A percentile compares a stretch with the other conserved stretches of the same genome.
phyloP scores from a whole-genome alignment of 2,888 invertebrate genomes.

The Ormyrus nitidulus region DNA sequence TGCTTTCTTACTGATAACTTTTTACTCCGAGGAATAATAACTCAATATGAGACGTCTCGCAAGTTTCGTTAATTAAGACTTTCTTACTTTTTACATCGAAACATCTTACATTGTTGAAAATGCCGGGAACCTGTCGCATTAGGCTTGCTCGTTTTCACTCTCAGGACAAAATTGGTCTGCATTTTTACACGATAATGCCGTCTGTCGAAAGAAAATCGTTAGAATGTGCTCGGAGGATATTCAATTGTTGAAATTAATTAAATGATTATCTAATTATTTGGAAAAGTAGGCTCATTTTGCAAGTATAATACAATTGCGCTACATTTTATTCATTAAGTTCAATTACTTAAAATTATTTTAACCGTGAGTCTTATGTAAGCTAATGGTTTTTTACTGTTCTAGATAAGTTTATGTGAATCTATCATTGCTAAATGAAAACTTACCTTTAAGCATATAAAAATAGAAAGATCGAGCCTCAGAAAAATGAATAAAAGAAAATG shows the following conservation, averaged over 20 bases:
- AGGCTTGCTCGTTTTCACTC: slow-evolving; percentile 11
- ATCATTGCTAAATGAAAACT: no score
- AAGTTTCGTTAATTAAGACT: slow-evolving; percentile 25
- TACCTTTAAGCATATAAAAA: no score
- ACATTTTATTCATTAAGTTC: background rate
- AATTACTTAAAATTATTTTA: no score
- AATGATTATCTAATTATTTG: slow-evolving; percentile 11
- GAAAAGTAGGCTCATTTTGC: background rate
- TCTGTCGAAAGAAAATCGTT: slow-evolving; percentile 14
- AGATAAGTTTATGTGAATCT: no score
- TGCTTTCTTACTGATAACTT: no score
- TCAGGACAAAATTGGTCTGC: slow-evolving; percentile 10
- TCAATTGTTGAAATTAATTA: slow-evolving; percentile 16
- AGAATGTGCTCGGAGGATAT: background rate
- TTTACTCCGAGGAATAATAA: background rate
- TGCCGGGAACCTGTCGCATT: slow-evolving; percentile 6
- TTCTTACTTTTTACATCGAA: background rate
- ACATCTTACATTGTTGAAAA: slow-evolving; percentile 2
- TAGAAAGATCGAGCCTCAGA: no score
- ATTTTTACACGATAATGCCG: slow-evolving; percentile 1
- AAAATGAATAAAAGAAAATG: no score
- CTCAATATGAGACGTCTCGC: background rate
- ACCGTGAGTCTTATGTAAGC: no score
- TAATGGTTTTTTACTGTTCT: no score
- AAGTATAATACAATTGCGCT: background rate